Percentiles rank a stretch among this genome's conserved stretches.
phyloP scores from a whole-genome alignment of 2,888 invertebrate genomes.

The Nysson spinosus region DNA sequence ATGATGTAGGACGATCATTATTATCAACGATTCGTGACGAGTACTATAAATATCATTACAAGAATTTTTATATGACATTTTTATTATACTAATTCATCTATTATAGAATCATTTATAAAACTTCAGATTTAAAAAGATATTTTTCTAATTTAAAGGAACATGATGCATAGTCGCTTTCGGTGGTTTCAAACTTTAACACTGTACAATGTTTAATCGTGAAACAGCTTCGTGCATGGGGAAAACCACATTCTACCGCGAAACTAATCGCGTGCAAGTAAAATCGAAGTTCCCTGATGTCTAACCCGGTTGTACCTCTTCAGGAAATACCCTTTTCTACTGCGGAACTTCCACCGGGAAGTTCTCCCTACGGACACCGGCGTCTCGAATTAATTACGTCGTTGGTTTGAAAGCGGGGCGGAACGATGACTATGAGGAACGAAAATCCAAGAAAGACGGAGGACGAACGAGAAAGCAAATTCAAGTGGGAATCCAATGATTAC shows the following conservation, averaged over 20 bases:
- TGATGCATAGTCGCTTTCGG: too few species aligned
- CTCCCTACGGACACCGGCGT: conserved; percentile 36
- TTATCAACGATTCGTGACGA: too few species aligned
- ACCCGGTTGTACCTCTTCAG: conserved; percentile 25
- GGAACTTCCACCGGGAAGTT: conserved; percentile 36
- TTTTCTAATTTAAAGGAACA: too few species aligned
- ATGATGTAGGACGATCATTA: too few species aligned
- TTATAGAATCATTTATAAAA: too few species aligned
- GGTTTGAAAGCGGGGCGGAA: conserved; percentile 11
- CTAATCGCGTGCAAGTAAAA: conserved; percentile 49
- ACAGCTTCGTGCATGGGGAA: conserved; percentile 1
- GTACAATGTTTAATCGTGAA: conserved; percentile 15
- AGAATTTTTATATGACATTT: too few species aligned
- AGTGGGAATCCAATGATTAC: conserved; percentile 11
- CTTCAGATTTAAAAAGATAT: too few species aligned
- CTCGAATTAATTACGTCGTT: conserved; percentile 52
- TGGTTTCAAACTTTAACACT: not conserved
- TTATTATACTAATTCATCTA: too few species aligned
- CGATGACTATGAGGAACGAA: not conserved
- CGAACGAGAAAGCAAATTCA: conserved; percentile 25
- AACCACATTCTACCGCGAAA: conserved; percentile 30
- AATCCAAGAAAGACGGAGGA: not conserved
- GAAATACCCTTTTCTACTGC: conserved; percentile 50
- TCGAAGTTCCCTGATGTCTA: conserved; percentile 47
- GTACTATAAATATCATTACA: too few species aligned